Evolutionary conservation across 35 echinoderm and acorn worm species (phyloP).

Genomic region (Eucidaris tribuloides): DNA sequence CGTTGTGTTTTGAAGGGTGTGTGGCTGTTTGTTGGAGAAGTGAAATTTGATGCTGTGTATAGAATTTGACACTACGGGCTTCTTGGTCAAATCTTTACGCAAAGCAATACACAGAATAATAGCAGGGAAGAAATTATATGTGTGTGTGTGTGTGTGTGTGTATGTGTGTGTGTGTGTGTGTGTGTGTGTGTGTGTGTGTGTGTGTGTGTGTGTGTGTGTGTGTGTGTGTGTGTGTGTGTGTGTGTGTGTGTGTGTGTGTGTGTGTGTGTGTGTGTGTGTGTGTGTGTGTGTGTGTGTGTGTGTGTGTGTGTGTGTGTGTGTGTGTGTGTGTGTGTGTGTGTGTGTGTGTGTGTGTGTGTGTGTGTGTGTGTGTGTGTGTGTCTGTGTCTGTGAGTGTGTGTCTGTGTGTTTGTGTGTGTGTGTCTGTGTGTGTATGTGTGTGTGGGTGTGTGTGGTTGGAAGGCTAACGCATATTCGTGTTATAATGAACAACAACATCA

Average conservation of each 20-base stretch:
- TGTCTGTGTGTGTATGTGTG: neutral
- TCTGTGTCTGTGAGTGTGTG: neutral
- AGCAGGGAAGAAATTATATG: no score
- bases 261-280: neutral
- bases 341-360: slow-evolving; percentile 1
- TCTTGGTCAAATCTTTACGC: neutral
- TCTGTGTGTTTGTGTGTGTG: no score
- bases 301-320: slow-evolving; percentile 1
- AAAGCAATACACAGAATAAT: neutral
- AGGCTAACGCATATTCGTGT: no score
- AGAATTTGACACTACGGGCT: no score
- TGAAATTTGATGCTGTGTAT: no score
- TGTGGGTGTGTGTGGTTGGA: no score
- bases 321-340: neutral
- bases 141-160: neutral
- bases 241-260: neutral
- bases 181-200: slow-evolving; percentile 1
- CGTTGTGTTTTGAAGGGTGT: no score
- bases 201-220: slow-evolving; percentile 1
- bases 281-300: neutral
- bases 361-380: slow-evolving; percentile 1
- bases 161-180: slow-evolving; percentile 1
- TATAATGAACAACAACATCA: no score
- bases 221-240: neutral
- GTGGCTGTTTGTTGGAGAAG: no score